Evolutionary conservation across 1,140 invertebrate species (phyloP).

Genomic region (Drosophila pectinifera): DNA sequence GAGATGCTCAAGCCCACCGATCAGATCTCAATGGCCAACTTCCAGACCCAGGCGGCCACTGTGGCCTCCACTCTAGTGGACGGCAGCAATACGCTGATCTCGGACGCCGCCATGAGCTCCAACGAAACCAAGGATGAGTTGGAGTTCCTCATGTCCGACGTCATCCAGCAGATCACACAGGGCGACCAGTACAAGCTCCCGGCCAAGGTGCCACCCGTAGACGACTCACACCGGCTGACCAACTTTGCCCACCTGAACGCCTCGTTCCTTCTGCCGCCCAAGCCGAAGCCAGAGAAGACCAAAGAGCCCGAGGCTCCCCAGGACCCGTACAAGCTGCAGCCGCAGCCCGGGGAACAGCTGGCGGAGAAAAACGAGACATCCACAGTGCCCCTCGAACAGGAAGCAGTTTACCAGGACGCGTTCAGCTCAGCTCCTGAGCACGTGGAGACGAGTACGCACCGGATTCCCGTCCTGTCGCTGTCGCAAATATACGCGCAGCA

Average conservation of each 20-base stretch:
- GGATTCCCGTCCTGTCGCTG: constrained; percentile 62
- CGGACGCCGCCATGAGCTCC: constrained; percentile 65
- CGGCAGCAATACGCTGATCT: constrained; percentile 58
- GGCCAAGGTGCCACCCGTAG: constrained; percentile 2
- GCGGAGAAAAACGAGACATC: constrained; percentile 34
- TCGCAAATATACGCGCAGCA: constrained; percentile 79
- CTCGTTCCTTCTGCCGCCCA: constrained; percentile 64
- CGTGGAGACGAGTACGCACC: constrained; percentile 52
- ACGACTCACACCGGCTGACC: constrained; percentile 64
- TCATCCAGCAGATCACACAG: constrained; percentile 75
- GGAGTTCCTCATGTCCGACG: constrained; percentile 78
- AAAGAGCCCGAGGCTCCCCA: constrained; percentile 10
- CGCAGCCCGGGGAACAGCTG: constrained; percentile 7
- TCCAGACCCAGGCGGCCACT: constrained; percentile 84
- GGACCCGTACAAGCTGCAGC: neutral
- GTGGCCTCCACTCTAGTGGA: constrained; percentile 83
- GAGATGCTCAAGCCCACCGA: constrained; percentile 74
- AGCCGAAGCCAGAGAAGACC: constrained; percentile 34
- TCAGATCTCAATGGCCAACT: constrained; percentile 81
- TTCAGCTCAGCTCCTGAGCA: neutral
- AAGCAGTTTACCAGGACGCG: constrained; percentile 40
- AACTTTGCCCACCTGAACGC: constrained; percentile 73
- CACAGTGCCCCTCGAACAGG: constrained; percentile 28
- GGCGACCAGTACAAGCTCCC: constrained; percentile 17
- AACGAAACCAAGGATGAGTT: constrained; percentile 80